Percentiles rank a stretch among this genome's conserved stretches.
Conservation (phyloP, 2,888 invertebrate species). For the Salpingus planirostris region DNA sequence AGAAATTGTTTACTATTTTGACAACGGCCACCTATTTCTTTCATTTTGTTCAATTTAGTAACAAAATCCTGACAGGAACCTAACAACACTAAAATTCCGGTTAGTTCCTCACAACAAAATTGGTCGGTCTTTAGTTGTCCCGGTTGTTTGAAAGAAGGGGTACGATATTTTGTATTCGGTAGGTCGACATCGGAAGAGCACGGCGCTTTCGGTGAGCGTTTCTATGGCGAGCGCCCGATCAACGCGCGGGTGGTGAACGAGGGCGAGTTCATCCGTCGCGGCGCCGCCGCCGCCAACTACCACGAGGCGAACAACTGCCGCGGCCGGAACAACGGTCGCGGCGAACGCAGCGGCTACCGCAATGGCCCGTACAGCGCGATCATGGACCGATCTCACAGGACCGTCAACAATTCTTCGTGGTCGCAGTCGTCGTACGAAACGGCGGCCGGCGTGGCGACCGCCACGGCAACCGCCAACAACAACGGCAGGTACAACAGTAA, state of each 20-base stretch:
- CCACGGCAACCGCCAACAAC: neutral
- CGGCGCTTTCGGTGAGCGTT: slow-evolving; percentile 44
- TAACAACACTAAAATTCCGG: too few species aligned
- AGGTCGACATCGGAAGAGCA: slow-evolving; percentile 49
- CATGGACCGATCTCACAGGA: slow-evolving; percentile 29
- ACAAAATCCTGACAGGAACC: too few species aligned
- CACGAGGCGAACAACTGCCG: slow-evolving; percentile 39
- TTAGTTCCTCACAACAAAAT: too few species aligned
- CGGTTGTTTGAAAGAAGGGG: too few species aligned
- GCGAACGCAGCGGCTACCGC: slow-evolving; percentile 41
- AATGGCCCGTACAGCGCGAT: slow-evolving; percentile 42
- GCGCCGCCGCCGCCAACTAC: slow-evolving; percentile 38
- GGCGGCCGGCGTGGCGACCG: neutral
- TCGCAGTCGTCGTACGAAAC: slow-evolving; percentile 14
- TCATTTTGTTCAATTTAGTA: too few species aligned
- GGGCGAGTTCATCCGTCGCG: slow-evolving; percentile 26
- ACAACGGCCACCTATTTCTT: too few species aligned
- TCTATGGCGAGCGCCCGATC: slow-evolving; percentile 45
- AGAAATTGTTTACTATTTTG: too few species aligned
- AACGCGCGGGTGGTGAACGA: slow-evolving; percentile 26
- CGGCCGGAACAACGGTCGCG: slow-evolving; percentile 38
- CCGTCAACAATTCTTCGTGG: slow-evolving; percentile 16
- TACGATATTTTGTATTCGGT: too few species aligned
- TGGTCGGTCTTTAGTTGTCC: too few species aligned
- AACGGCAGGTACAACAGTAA: slow-evolving; percentile 24